Evolutionary conservation across 2,113 vertebrate species (phyloP).

Genomic region (Aphelocoma coerulescens): DNA sequence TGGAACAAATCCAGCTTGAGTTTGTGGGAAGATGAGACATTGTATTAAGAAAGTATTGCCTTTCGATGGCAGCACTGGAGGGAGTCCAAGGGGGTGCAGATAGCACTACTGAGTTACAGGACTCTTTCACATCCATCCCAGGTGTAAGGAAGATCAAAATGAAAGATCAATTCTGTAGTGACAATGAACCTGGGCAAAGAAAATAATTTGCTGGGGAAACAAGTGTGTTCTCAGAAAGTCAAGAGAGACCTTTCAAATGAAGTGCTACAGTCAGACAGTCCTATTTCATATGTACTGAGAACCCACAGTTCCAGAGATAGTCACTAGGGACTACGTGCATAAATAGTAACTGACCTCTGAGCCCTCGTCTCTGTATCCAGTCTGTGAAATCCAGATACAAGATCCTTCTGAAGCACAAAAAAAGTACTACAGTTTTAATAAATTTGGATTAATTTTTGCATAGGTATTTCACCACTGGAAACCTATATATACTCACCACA

Average conservation of each 20-base stretch:
- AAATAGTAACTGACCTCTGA: slow-evolving; percentile 33
- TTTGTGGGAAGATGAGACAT: background rate
- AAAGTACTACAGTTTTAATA: background rate
- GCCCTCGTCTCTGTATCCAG: background rate
- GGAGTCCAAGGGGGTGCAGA: background rate
- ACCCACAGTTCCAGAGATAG: background rate
- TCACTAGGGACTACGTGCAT: background rate
- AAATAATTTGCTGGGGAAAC: background rate
- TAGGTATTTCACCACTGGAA: background rate
- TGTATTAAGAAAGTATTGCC: background rate
- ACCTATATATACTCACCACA: background rate
- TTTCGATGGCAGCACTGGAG: background rate
- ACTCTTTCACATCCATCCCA: background rate
- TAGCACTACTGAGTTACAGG: background rate
- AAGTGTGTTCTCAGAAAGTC: background rate
- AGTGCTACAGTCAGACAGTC: background rate
- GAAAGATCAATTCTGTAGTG: background rate
- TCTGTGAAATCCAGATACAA: background rate
- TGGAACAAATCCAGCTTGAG: background rate
- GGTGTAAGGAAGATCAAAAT: background rate
- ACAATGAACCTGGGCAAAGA: background rate
- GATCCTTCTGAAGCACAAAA: background rate
- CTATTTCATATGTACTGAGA: slow-evolving; percentile 20
- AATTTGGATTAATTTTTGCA: background rate
- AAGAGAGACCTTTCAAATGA: background rate